Percentiles rank a stretch among this genome's conserved stretches.
Conservation (phyloP, 2,888 invertebrate genomes). For the Drosophila kambysellisi region DNA sequence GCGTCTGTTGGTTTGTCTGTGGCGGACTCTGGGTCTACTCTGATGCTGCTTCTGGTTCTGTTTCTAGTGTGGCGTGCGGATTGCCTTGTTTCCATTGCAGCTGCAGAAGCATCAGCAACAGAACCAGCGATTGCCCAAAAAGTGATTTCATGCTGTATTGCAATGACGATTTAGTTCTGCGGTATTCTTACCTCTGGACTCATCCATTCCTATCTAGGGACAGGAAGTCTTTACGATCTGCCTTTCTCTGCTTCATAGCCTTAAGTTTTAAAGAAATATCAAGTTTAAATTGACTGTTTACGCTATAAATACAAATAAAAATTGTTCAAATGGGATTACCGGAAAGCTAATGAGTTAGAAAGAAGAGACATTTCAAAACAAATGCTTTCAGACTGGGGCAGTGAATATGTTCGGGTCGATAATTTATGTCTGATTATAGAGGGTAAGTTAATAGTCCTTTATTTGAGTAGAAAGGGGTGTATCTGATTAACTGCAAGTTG, state of each 20-base stretch:
- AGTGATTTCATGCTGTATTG: constrained; percentile 42
- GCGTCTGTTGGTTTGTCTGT: constrained; percentile 26
- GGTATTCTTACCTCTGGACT: neutral
- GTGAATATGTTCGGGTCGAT: neutral
- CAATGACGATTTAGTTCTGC: constrained; percentile 36
- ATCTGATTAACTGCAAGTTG: neutral
- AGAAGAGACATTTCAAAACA: neutral
- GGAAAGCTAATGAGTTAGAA: neutral
- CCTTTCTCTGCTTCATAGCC: neutral
- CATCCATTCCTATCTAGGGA: neutral
- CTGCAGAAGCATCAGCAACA: constrained; percentile 16
- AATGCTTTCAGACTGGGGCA: neutral
- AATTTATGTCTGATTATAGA: neutral
- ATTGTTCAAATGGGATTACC: neutral
- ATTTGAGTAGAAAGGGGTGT: neutral
- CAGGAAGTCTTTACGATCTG: neutral
- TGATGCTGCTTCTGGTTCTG: constrained; percentile 41
- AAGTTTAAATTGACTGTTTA: neutral
- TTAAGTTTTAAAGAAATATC: neutral
- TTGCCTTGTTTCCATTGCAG: constrained; percentile 56
- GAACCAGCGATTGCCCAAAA: constrained; percentile 28
- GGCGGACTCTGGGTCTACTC: constrained; percentile 25
- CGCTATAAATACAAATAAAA: neutral
- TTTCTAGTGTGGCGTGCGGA: constrained; percentile 54
- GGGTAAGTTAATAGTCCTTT: neutral